These are phyloP conservation scores for Troilus luridus DNA, from an alignment of 2,888 invertebrate genomes.

Conservation along the genomic window DNA sequence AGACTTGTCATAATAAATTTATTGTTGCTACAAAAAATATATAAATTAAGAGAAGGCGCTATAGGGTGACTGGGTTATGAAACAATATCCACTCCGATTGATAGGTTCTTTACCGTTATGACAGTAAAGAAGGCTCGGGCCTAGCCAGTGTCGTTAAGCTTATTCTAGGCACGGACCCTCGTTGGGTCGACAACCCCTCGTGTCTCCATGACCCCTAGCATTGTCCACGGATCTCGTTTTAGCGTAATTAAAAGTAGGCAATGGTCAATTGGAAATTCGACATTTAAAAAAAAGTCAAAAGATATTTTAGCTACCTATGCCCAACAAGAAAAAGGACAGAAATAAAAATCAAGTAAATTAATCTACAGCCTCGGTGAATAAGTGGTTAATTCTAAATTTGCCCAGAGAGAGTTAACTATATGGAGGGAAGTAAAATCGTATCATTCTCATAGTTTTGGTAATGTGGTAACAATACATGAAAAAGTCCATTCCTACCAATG, in stretches of 20 bases:
- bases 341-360: too few species aligned
- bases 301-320: neutral
- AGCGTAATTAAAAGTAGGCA: neutral
- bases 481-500: too few species aligned
- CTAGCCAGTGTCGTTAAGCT: conserved; percentile 4
- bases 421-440: too few species aligned
- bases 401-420: too few species aligned
- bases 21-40: too few species aligned
- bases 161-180: conserved; percentile 42
- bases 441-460: too few species aligned
- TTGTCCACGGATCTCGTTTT: neutral
- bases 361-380: too few species aligned
- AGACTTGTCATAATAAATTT: too few species aligned
- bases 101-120: neutral
- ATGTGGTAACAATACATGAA: too few species aligned
- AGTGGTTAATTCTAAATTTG: too few species aligned
- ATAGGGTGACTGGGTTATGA: neutral
- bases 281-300: neutral
- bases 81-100: neutral
- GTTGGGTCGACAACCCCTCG: conserved; percentile 30
- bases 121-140: neutral
- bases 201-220: neutral
- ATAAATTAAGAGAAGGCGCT: neutral
- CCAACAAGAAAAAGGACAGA: too few species aligned
- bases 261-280: neutral